Evolutionary conservation across 2,888 invertebrate genomes (phyloP).

Genomic region (Mimumesa dahlbomi): DNA sequence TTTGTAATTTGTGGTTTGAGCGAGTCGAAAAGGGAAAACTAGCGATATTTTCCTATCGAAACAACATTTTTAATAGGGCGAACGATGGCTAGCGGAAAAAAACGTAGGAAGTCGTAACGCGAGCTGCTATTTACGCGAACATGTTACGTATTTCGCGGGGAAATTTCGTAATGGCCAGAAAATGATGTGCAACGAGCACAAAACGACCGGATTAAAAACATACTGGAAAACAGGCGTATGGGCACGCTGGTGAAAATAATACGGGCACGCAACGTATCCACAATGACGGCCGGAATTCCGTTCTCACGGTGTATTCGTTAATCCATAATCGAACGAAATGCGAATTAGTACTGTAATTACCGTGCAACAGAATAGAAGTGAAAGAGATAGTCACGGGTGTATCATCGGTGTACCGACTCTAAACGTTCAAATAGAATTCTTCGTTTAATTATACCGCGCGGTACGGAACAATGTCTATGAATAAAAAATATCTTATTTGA

Average conservation of each 20-base stretch:
- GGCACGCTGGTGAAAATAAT: constrained; percentile 9
- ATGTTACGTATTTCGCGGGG: background rate
- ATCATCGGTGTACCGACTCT: no score
- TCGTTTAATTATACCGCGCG: no score
- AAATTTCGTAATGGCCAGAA: constrained; percentile 20
- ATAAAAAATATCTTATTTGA: no score
- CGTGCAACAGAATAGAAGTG: constrained; percentile 4
- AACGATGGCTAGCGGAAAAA: no score
- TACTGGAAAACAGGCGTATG: background rate
- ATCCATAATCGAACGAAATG: background rate
- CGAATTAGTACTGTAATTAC: constrained; percentile 30
- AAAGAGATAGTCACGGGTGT: no score
- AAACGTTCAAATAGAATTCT: background rate
- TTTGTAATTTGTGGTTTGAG: no score
- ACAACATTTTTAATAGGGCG: no score
- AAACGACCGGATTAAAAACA: constrained; percentile 17
- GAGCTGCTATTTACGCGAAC: background rate
- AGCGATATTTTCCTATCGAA: no score
- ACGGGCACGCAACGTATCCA: background rate
- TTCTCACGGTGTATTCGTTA: constrained; percentile 15
- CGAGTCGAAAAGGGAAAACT: no score
- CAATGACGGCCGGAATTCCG: background rate
- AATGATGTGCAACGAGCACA: background rate
- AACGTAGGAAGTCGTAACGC: no score
- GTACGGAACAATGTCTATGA: no score